Percentiles rank a stretch among this genome's conserved stretches.
Conservation (phyloP, 2,888 invertebrate genomes). For the Amphimallon solstitiale region DNA sequence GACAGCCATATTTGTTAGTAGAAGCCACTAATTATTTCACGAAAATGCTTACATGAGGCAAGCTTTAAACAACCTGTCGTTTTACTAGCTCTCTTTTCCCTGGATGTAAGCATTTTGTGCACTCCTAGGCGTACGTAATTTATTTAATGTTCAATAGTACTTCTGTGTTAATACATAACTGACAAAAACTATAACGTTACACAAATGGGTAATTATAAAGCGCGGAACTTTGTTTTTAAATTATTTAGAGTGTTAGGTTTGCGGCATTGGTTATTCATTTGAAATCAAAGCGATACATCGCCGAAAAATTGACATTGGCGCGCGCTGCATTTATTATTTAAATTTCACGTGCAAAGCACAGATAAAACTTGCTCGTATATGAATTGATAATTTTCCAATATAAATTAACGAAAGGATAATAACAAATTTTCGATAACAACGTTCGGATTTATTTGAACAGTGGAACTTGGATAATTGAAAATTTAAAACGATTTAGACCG, state of each 20-base stretch:
- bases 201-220: background rate
- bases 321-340: background rate
- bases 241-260: background rate
- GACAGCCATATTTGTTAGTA: no score
- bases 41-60: no score
- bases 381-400: constrained; percentile 5
- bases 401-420: constrained; percentile 5
- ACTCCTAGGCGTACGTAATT: no score
- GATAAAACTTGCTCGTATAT: background rate
- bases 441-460: constrained; percentile 12
- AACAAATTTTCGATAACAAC: background rate
- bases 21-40: no score
- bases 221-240: background rate
- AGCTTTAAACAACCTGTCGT: no score
- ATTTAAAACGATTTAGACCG: background rate
- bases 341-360: no score
- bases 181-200: no score
- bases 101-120: no score
- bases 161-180: no score
- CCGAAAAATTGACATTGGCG: background rate
- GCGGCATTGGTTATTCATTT: background rate
- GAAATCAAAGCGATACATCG: background rate
- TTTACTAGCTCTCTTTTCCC: no score
- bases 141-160: no score
- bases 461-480: background rate